phyloP scores from a whole-genome alignment of 2,113 vertebrate genomes.

The Laterallus jamaicensis region DNA sequence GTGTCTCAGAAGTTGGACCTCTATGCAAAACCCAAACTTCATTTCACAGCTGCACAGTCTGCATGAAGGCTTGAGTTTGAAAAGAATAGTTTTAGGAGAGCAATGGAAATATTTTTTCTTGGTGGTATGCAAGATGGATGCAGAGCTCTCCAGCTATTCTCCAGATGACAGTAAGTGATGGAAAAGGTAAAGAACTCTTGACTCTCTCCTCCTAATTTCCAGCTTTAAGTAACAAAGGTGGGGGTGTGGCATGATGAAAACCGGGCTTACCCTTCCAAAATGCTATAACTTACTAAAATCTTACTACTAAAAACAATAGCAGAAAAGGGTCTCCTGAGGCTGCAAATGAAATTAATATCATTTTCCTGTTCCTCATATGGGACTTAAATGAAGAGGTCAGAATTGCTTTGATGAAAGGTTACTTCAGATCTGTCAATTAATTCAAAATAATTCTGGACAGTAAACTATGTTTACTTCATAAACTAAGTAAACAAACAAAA shows the following conservation, averaged over 20 bases:
- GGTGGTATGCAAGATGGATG: background rate
- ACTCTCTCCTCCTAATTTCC: background rate
- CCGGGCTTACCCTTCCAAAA: background rate
- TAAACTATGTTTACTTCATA: background rate
- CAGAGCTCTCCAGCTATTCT: background rate
- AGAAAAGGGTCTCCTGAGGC: background rate
- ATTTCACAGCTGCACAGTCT: background rate
- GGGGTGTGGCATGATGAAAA: accelerated
- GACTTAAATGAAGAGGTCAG: background rate
- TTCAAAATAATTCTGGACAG: background rate
- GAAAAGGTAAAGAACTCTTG: background rate
- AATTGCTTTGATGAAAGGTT: background rate
- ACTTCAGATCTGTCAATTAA: background rate
- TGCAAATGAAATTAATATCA: background rate
- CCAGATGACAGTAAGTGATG: background rate
- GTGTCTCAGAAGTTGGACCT: background rate
- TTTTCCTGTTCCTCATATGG: background rate
- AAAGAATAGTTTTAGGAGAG: background rate
- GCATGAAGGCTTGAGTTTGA: background rate
- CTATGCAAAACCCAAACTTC: background rate
- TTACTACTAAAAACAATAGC: background rate
- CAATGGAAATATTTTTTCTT: background rate
- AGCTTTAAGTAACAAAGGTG: background rate
- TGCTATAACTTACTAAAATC: background rate
- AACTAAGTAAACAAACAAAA: background rate